These are phyloP conservation scores for Oophaga sylvatica DNA, from an alignment of 2,797 vertebrate species.

Conservation along the genomic window DNA sequence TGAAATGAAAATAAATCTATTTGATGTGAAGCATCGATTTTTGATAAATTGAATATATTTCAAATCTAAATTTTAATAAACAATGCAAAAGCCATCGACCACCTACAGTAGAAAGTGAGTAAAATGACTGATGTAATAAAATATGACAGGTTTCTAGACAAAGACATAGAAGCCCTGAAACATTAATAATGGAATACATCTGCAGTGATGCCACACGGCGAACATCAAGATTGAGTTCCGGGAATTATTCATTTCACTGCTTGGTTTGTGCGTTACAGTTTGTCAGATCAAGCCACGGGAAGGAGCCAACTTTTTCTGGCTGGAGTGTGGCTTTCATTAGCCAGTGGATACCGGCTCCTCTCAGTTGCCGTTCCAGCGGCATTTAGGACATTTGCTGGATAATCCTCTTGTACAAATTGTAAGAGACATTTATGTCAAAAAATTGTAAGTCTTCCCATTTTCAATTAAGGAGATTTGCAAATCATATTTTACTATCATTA, in stretches of 20 bases:
- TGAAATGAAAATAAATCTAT: constrained; percentile 47
- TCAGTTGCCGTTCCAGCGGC: constrained; percentile 33
- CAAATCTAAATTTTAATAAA: constrained; percentile 53
- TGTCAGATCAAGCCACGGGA: constrained; percentile 35
- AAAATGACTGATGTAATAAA: constrained; percentile 49
- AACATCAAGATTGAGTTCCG: constrained; percentile 46
- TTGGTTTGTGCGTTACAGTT: constrained; percentile 18
- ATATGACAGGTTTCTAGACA: constrained; percentile 55
- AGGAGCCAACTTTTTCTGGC: constrained; percentile 46
- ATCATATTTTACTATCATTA: constrained; percentile 43
- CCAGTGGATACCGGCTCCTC: constrained; percentile 26
- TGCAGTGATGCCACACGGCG: constrained; percentile 26
- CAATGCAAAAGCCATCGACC: constrained; percentile 30
- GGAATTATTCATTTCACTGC: constrained; percentile 47
- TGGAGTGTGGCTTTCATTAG: neutral
- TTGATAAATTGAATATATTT: constrained; percentile 54
- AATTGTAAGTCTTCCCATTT: constrained; percentile 24
- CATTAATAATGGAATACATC: constrained; percentile 57
- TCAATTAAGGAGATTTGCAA: constrained; percentile 35
- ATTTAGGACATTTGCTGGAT: constrained; percentile 42
- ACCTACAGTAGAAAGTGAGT: constrained; percentile 41
- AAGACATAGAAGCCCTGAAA: constrained; percentile 53
- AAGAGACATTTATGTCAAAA: constrained; percentile 51
- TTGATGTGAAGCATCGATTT: constrained; percentile 45
- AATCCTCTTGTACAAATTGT: constrained; percentile 49